A percentile compares a stretch with the other conserved stretches of the same genome.
phyloP scores from a whole-genome alignment of 2,888 invertebrate species.

The Cactoblastis cactorum region DNA sequence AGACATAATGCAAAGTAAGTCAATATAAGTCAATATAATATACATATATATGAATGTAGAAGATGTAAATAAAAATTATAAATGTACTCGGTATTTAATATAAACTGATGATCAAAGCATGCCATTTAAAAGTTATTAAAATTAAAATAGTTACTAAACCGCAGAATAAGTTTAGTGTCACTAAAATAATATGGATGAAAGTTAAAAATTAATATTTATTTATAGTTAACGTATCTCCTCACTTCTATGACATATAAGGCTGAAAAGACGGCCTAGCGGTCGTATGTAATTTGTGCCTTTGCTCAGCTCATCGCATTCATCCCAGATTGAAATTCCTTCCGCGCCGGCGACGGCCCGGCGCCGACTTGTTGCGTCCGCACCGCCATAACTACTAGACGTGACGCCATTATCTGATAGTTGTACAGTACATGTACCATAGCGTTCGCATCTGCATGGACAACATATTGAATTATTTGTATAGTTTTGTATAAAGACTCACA shows the following conservation, averaged over 20 bases:
- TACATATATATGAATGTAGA: no score
- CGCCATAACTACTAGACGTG: conserved; percentile 69
- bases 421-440: conserved; percentile 40
- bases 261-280: conserved; percentile 40
- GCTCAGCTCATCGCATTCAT: conserved; percentile 65
- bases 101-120: no score
- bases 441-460: no score
- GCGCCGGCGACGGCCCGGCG: conserved; percentile 58
- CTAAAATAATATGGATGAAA: background rate
- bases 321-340: conserved; percentile 74
- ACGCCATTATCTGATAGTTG: conserved; percentile 51
- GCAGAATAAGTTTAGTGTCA: no score
- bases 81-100: no score
- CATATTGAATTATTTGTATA: no score
- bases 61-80: no score
- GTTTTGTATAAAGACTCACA: no score
- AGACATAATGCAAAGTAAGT: no score
- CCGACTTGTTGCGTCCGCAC: conserved; percentile 70
- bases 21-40: no score
- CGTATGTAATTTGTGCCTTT: conserved; percentile 65
- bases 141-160: no score
- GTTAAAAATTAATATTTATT: background rate
- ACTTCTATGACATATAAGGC: conserved; percentile 22
- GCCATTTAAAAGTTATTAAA: no score
- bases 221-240: background rate